Conservation (phyloP, 2,113 vertebrate species). For the Uropsilus gracilis region DNA sequence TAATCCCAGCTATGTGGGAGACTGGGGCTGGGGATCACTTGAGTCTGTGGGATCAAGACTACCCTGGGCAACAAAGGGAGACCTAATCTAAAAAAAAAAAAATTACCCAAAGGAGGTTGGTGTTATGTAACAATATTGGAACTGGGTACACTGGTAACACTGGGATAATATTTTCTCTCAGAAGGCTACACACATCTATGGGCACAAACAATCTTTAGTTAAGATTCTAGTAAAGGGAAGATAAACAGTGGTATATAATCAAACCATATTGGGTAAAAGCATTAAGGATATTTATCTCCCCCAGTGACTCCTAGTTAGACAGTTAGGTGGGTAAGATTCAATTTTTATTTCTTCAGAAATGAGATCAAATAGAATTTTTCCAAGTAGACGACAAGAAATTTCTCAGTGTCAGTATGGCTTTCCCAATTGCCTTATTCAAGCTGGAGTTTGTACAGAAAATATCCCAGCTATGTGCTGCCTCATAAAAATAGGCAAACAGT, state of each 20-base stretch:
- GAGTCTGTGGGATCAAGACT: too few relatives aligned
- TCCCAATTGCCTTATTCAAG: background rate
- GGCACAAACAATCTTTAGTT: background rate
- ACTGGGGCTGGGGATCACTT: too few relatives aligned
- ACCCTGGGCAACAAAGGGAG: too few relatives aligned
- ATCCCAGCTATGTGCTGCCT: background rate
- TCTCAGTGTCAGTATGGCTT: background rate
- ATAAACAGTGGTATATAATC: background rate
- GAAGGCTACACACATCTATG: background rate
- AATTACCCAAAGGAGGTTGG: background rate
- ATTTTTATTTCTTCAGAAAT: conserved; percentile 28
- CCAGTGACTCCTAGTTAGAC: background rate
- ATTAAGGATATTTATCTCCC: background rate
- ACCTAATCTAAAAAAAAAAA: too few relatives aligned
- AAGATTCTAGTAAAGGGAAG: background rate
- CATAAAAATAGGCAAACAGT: background rate
- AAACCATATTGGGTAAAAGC: background rate
- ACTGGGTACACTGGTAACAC: background rate
- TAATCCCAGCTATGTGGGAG: too few relatives aligned
- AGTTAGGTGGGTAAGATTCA: background rate
- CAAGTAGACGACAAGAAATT: background rate
- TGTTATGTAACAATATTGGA: background rate
- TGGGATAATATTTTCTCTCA: background rate
- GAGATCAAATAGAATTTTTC: background rate
- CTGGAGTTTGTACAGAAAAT: background rate